Evolutionary conservation across 2,113 vertebrate species (phyloP).

Genomic region (Siphamia tubifer): DNA sequence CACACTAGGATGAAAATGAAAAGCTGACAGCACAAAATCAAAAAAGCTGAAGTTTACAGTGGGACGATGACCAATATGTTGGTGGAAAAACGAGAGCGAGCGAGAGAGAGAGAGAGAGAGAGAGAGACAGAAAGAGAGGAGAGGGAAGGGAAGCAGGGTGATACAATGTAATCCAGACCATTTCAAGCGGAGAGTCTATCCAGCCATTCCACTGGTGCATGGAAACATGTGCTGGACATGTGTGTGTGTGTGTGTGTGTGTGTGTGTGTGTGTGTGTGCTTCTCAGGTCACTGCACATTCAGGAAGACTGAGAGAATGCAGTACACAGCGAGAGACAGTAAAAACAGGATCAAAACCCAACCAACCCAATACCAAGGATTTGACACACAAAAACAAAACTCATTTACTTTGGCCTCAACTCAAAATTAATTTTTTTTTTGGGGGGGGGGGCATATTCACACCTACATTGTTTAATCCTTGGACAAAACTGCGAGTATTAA

Average conservation of each 20-base stretch:
- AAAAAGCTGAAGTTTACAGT: not conserved
- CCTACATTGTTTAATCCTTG: no score
- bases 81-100: constrained; percentile 42
- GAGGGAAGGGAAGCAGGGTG: not conserved
- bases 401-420: no score
- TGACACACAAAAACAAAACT: no score
- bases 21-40: not conserved
- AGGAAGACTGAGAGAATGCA: constrained; percentile 15
- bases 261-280: constrained; percentile 73
- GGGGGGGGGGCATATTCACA: no score
- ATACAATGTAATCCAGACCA: constrained; percentile 50
- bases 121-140: constrained; percentile 1
- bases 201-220: constrained; percentile 48
- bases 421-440: no score
- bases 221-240: constrained; percentile 78
- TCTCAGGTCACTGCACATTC: constrained; percentile 68
- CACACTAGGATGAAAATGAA: not conserved
- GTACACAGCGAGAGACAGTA: not conserved
- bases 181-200: constrained; percentile 39
- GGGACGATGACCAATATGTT: not conserved
- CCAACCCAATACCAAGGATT: no score
- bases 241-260: constrained; percentile 54
- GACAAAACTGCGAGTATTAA: no score
- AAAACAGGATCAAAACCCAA: not conserved
- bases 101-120: not conserved